Base-by-base conservation (phyloP, 2,113 vertebrate species). In the Sturnira hondurensis region DNA sequence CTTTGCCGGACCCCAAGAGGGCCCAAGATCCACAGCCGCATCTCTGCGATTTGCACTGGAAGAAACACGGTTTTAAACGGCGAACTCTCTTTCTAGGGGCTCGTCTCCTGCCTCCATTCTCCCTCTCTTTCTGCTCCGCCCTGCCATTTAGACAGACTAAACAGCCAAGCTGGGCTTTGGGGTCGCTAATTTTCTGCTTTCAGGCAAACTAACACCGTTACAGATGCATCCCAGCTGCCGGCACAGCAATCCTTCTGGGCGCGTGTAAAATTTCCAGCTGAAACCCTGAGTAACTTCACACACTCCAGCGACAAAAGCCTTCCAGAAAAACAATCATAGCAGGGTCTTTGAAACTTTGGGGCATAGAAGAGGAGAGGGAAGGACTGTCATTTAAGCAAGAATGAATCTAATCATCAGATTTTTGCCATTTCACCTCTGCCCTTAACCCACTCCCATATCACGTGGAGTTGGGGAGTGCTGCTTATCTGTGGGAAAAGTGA, bases 141-240 rank as follows among this genome's bases (percentile, higher is more conserved):
- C 96, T 28, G 85, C 15, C 93, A 82, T 87, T 98, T 95, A 77
- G 58, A 93, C 97, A 98, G 98, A 98, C 98, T 97, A 97, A 98
- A 97, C 97, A 98, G 97, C 83, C 96, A 94, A 86, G 95, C 95
- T 73, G 74, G 78, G 96, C 96, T 97, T 95, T 8, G 67, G 97
- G 96, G 82, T 96, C 54, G 97, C 97, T 98, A 96, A 98, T 99
- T 99, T 99, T 99, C 98, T 98, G 98, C 98, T 98, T 98, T 98
- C 98, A 99, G 98, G 98, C 98, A 96, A 98, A 97, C 96, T 97
- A 98, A 98, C 98, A 99, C 99, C 99, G 99, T 99, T 99, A 99
- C 99, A 99, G 99, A 99, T 99, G 99, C 97, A 91, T 98, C 98
- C 99, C 99, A 99, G 99, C 99, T 99, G 99, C 98, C 97, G 91